These are phyloP conservation scores for Ischnura elegans DNA, from an alignment of 2,888 invertebrate genomes.

Conservation along the genomic window DNA sequence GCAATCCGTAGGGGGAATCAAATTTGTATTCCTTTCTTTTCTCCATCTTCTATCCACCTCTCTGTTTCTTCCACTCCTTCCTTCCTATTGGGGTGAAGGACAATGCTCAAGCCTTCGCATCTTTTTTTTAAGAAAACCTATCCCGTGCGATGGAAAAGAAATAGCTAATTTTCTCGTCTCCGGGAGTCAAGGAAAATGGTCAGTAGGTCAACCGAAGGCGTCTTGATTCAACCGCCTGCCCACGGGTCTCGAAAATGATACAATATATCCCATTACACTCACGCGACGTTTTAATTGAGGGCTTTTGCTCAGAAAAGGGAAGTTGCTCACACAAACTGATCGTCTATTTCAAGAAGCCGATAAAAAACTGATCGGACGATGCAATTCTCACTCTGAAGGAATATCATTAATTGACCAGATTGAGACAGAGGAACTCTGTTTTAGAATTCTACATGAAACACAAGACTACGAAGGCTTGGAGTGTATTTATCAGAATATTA, in stretches of 20 bases:
- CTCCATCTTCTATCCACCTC: background rate
- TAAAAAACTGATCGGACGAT: too few species aligned
- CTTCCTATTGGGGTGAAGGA: background rate
- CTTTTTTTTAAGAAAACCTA: background rate
- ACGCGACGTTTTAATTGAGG: background rate
- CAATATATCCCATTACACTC: background rate
- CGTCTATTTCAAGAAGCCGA: too few species aligned
- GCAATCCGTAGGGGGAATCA: background rate
- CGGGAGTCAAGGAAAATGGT: constrained; percentile 20
- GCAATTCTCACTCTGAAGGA: too few species aligned
- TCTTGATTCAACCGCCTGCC: background rate
- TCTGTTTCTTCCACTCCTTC: background rate
- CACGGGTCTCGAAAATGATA: background rate
- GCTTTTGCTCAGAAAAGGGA: background rate
- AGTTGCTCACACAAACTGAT: background rate
- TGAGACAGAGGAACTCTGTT: too few species aligned
- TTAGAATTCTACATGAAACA: too few species aligned
- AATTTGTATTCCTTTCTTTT: background rate
- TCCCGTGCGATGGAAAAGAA: background rate
- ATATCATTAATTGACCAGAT: too few species aligned
- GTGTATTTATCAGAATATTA: too few species aligned
- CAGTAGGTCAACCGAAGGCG: background rate
- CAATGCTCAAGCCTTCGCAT: background rate
- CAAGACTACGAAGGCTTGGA: too few species aligned
- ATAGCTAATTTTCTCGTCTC: background rate